Evolutionary conservation across 2,797 vertebrate species (phyloP).

Genomic region (Pseudochirops corinnae): DNA sequence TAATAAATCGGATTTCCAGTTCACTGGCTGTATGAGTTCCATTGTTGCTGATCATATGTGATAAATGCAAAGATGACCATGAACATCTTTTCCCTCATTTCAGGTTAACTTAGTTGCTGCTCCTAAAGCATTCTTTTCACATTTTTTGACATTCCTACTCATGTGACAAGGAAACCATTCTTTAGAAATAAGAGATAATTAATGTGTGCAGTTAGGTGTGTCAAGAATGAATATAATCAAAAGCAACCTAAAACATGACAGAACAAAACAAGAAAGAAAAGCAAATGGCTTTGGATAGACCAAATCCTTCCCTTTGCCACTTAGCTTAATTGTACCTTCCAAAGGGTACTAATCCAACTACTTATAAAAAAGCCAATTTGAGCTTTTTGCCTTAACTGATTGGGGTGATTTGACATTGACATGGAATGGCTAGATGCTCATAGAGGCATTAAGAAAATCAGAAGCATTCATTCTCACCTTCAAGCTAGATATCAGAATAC

Average conservation of each 20-base stretch:
- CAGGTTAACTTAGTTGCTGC: constrained; percentile 50
- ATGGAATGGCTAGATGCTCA: constrained; percentile 26
- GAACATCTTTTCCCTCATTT: background rate
- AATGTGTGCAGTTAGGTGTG: constrained; percentile 35
- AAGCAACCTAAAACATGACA: constrained; percentile 39
- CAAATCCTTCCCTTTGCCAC: constrained; percentile 35
- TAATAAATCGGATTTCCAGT: constrained; percentile 49
- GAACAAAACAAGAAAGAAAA: constrained; percentile 4
- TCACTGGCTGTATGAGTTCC: constrained; percentile 7
- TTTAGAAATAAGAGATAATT: constrained; percentile 35
- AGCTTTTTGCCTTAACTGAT: background rate
- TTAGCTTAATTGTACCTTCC: background rate
- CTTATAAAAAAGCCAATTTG: background rate
- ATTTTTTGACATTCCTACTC: constrained; percentile 33
- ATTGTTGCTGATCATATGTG: constrained; percentile 56
- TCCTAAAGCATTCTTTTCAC: constrained; percentile 42
- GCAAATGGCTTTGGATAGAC: background rate
- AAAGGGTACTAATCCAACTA: constrained; percentile 12
- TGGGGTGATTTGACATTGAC: background rate
- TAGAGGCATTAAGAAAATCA: constrained; percentile 14
- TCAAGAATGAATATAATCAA: constrained; percentile 57
- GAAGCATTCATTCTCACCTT: constrained; percentile 24
- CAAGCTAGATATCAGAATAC: background rate
- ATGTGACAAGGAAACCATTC: constrained; percentile 60
- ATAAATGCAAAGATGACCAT: constrained; percentile 31